These are phyloP conservation scores for Amazona guildingii DNA, from an alignment of 2,113 vertebrate genomes.

Conservation along the genomic window DNA sequence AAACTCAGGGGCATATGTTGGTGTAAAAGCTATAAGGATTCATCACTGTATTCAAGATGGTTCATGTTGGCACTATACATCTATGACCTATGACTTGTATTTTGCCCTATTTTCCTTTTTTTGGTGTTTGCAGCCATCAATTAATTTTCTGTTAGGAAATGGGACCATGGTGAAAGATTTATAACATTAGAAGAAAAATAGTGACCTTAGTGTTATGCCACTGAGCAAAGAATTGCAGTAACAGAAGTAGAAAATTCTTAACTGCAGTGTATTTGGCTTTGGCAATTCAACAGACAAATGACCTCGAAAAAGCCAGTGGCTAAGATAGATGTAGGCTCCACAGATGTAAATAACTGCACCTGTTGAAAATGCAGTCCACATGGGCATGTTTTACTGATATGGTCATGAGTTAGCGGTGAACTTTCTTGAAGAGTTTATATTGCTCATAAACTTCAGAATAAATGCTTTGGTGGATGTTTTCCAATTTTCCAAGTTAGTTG, in stretches of 20 bases:
- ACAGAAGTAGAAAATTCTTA: neutral
- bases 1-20: neutral
- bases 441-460: neutral
- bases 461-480: neutral
- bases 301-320: neutral
- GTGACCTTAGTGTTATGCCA: neutral
- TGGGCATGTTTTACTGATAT: neutral
- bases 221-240: slow-evolving; percentile 12
- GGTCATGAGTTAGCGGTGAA: neutral
- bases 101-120: neutral
- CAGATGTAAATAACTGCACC: neutral
- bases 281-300: neutral
- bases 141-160: slow-evolving; percentile 9
- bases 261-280: neutral
- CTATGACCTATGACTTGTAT: neutral
- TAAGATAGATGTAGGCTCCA: neutral
- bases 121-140: neutral
- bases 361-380: neutral
- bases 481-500: neutral
- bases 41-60: neutral
- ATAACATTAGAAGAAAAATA: neutral
- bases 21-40: neutral
- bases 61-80: neutral
- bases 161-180: neutral
- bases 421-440: neutral